Conservation (phyloP, 2,113 vertebrate species). For the Nesogale talazaci region DNA sequence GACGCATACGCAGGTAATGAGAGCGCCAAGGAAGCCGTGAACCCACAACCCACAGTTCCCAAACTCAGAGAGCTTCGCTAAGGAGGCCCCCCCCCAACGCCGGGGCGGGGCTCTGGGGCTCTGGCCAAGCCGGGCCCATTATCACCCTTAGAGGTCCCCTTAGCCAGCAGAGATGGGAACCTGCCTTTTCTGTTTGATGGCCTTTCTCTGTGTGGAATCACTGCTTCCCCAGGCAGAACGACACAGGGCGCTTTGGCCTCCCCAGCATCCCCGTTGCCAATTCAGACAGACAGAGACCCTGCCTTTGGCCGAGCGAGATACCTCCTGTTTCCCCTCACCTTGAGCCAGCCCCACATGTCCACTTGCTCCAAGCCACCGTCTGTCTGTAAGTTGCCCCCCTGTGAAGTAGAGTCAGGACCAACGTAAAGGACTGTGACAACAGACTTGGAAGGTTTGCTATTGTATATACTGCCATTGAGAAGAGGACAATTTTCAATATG, state of each 20-base stretch:
- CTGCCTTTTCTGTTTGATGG: conserved; percentile 4
- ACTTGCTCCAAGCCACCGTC: conserved; percentile 65
- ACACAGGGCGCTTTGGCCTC: neutral
- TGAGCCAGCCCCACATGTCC: conserved; percentile 28
- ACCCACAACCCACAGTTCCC: neutral
- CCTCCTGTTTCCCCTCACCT: conserved; percentile 53
- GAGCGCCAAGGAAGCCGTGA: conserved; percentile 52
- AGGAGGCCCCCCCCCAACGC: too few species aligned
- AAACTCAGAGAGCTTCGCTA: neutral
- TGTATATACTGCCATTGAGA: conserved; percentile 78
- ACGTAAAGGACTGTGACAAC: conserved; percentile 48
- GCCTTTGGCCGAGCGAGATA: conserved; percentile 63
- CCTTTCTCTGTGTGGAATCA: neutral
- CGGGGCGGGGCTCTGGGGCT: neutral
- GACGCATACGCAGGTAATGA: conserved; percentile 23
- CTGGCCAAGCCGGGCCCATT: neutral
- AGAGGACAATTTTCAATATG: conserved; percentile 62
- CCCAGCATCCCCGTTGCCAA: conserved; percentile 5
- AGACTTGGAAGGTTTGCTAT: conserved; percentile 59
- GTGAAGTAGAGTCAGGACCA: conserved; percentile 51
- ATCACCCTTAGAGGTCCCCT: neutral
- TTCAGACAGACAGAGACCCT: conserved; percentile 55
- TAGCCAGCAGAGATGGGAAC: conserved; percentile 20
- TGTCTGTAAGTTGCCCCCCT: conserved; percentile 68
- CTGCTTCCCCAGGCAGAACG: conserved; percentile 35